Evolutionary conservation across 2,797 vertebrate species (phyloP).

Genomic region (Diglossa cyanea): DNA sequence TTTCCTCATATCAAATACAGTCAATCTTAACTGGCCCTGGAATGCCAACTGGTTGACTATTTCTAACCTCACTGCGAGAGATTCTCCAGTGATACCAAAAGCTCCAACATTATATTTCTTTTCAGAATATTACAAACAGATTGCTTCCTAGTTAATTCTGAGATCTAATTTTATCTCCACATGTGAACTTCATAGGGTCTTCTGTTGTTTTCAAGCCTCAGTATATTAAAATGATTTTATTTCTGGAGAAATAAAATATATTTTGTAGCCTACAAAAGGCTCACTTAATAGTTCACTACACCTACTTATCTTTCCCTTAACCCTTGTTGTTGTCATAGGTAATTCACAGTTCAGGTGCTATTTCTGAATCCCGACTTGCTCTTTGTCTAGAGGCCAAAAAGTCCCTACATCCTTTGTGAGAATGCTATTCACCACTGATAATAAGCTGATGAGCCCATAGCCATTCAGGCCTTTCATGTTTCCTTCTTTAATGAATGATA

Average conservation of each 20-base stretch:
- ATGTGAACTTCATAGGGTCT: background rate
- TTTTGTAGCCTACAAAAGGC: background rate
- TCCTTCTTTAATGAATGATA: constrained; percentile 18
- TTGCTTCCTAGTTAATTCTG: background rate
- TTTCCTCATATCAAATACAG: background rate
- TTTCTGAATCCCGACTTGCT: background rate
- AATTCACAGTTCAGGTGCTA: background rate
- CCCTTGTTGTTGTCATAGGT: background rate
- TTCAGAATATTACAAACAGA: background rate
- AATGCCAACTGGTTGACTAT: background rate
- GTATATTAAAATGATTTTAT: background rate
- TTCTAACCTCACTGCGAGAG: background rate
- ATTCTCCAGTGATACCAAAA: background rate
- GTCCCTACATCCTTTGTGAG: background rate
- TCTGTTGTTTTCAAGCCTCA: background rate
- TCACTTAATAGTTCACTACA: background rate
- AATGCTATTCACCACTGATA: background rate
- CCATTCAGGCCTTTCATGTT: background rate
- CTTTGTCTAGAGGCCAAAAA: constrained; percentile 6
- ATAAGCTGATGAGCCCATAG: background rate
- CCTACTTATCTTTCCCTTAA: background rate
- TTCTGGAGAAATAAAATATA: background rate
- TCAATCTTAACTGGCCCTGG: background rate
- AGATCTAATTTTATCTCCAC: background rate
- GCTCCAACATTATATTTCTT: background rate